A percentile compares a stretch with the other conserved stretches of the same genome.
These are phyloP conservation scores for Eristalinus aeneus DNA, from an alignment of 2,888 invertebrate species.

Conservation along the genomic window DNA sequence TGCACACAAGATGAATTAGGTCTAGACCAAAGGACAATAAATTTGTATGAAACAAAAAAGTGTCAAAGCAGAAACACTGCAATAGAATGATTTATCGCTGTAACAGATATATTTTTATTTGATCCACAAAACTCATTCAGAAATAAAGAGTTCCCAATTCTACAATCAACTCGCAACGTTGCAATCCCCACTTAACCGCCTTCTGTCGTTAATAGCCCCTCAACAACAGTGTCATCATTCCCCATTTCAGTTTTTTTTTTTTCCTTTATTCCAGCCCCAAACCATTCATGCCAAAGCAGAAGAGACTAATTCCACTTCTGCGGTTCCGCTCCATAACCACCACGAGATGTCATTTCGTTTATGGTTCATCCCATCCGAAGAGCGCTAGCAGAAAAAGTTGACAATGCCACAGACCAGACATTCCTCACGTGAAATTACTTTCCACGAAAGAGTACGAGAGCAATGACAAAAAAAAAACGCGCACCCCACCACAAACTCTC, in stretches of 20 bases:
- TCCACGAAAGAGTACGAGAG: slow-evolving; percentile 29
- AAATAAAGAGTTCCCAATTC: too few species aligned
- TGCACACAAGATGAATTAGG: too few species aligned
- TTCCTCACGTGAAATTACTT: slow-evolving; percentile 50
- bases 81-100: too few species aligned
- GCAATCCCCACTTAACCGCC: neutral
- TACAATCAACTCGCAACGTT: neutral
- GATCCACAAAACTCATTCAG: too few species aligned
- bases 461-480: neutral
- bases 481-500: slow-evolving; percentile 6
- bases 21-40: too few species aligned
- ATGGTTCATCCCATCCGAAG: slow-evolving; percentile 14
- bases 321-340: slow-evolving; percentile 2
- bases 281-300: slow-evolving; percentile 7
- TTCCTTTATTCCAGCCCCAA: neutral
- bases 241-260: neutral
- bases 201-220: neutral
- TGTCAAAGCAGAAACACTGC: too few species aligned
- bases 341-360: slow-evolving; percentile 21
- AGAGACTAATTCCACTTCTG: slow-evolving; percentile 5
- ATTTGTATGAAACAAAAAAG: too few species aligned
- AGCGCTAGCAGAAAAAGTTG: neutral
- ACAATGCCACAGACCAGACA: slow-evolving; percentile 24
- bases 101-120: too few species aligned
- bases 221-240: neutral